A percentile compares a stretch with the other conserved stretches of the same genome.
phyloP scores from a whole-genome alignment of 2,888 invertebrate species.

The Agrotis exclamationis region DNA sequence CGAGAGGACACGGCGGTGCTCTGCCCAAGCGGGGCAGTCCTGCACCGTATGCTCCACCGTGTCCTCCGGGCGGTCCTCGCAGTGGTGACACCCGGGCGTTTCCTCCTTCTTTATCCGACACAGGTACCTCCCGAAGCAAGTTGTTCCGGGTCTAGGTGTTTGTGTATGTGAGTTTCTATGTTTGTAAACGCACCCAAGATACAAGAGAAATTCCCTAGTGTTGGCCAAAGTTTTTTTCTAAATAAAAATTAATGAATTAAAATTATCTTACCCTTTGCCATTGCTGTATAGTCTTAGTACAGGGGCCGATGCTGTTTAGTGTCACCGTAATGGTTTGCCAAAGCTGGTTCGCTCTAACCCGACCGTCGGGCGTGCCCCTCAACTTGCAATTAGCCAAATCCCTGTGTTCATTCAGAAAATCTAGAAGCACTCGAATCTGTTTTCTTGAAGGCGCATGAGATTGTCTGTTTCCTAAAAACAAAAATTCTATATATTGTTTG shows the following conservation, averaged over 20 bases:
- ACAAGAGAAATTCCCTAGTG: too few relatives aligned
- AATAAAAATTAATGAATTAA: neutral
- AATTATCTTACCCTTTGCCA: constrained; percentile 22
- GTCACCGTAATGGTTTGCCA: constrained; percentile 27
- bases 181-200: too few relatives aligned
- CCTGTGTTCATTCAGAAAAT: constrained; percentile 46
- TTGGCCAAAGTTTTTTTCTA: too few relatives aligned
- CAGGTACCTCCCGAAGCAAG: too few relatives aligned
- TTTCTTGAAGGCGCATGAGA: constrained; percentile 41
- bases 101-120: too few relatives aligned
- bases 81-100: too few relatives aligned
- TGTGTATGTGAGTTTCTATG: too few relatives aligned
- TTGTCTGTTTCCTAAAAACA: constrained; percentile 48
- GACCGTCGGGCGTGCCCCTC: constrained; percentile 1
- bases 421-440: constrained; percentile 44
- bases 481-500: constrained; percentile 37
- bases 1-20: too few relatives aligned
- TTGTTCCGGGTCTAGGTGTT: too few relatives aligned
- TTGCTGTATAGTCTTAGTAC: constrained; percentile 38
- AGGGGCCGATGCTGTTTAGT: constrained; percentile 28
- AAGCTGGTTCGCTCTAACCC: constrained; percentile 15
- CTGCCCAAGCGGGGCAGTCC: too few relatives aligned
- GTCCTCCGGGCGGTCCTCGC: too few relatives aligned
- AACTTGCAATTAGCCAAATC: constrained; percentile 36
- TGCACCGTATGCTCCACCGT: too few relatives aligned